These are phyloP conservation scores for Girardinus metallicus DNA, from an alignment of 2,797 vertebrate species.

Conservation along the genomic window DNA sequence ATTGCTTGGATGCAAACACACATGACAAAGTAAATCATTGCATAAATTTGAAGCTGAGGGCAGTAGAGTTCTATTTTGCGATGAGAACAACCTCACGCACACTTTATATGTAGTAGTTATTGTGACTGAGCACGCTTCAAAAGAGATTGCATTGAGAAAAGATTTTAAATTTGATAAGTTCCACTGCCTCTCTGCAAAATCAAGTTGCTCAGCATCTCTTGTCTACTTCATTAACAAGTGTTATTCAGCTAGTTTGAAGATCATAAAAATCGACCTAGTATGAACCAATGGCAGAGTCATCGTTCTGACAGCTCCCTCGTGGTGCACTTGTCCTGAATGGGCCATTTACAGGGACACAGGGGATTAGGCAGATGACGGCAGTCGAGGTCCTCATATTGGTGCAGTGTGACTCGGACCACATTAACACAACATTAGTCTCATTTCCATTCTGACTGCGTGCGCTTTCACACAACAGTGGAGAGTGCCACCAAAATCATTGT, in stretches of 20 bases:
- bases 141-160: constrained; percentile 15
- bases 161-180: constrained; percentile 48
- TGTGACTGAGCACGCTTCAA: constrained; percentile 34
- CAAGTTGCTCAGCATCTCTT: constrained; percentile 66
- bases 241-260: constrained; percentile 67
- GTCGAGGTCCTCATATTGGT: constrained; percentile 66
- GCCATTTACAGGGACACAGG: constrained; percentile 80
- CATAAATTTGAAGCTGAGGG: background rate
- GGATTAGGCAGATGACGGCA: constrained; percentile 78
- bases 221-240: constrained; percentile 74
- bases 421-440: constrained; percentile 81
- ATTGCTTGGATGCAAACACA: constrained; percentile 3
- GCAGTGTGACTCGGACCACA: constrained; percentile 77
- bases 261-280: constrained; percentile 77
- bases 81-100: constrained; percentile 3
- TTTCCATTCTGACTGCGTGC: constrained; percentile 73
- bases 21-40: constrained; percentile 8
- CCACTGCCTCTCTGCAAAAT: constrained; percentile 47
- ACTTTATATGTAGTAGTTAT: constrained; percentile 9
- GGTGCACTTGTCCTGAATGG: constrained; percentile 78
- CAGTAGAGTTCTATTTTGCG: background rate
- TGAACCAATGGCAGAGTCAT: constrained; percentile 66
- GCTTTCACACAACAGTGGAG: constrained; percentile 60
- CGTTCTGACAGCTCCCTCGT: constrained; percentile 63
- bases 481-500: constrained; percentile 64